phyloP scores from a whole-genome alignment of 2,113 vertebrate genomes.

The Phodopus roborovskii region DNA sequence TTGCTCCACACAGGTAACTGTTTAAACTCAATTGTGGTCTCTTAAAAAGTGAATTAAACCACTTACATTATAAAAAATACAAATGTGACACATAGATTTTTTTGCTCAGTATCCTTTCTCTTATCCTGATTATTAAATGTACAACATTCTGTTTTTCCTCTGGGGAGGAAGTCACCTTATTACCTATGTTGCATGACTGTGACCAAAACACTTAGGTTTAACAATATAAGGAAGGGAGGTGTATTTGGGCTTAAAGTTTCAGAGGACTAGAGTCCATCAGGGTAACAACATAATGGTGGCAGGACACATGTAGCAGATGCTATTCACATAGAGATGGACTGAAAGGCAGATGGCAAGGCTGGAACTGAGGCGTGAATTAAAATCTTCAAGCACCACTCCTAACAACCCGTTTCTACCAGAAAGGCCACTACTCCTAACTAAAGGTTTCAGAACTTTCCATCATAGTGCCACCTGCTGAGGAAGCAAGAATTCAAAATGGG shows the following conservation, averaged over 20 bases:
- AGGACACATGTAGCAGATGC: background rate
- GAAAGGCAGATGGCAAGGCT: background rate
- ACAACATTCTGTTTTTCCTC: background rate
- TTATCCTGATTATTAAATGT: background rate
- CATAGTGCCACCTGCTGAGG: background rate
- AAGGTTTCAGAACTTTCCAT: background rate
- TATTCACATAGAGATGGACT: background rate
- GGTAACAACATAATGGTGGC: too few species aligned
- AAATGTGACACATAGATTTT: background rate
- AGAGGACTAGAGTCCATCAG: background rate
- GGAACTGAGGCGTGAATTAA: background rate
- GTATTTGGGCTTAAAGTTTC: background rate
- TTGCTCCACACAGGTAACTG: background rate
- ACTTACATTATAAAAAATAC: background rate
- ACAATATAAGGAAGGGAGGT: too few species aligned
- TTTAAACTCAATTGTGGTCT: background rate
- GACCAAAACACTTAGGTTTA: background rate
- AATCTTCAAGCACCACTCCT: background rate
- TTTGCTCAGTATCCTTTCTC: background rate
- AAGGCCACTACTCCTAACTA: background rate
- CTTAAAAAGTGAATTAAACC: background rate
- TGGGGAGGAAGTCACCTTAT: background rate
- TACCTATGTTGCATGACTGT: too few species aligned
- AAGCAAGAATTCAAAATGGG: background rate
- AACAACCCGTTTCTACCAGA: background rate